A percentile compares a stretch with the other conserved stretches of the same genome.
phyloP scores from a whole-genome alignment of 2,797 vertebrate genomes.

The Dendrocincla tyrannina region DNA sequence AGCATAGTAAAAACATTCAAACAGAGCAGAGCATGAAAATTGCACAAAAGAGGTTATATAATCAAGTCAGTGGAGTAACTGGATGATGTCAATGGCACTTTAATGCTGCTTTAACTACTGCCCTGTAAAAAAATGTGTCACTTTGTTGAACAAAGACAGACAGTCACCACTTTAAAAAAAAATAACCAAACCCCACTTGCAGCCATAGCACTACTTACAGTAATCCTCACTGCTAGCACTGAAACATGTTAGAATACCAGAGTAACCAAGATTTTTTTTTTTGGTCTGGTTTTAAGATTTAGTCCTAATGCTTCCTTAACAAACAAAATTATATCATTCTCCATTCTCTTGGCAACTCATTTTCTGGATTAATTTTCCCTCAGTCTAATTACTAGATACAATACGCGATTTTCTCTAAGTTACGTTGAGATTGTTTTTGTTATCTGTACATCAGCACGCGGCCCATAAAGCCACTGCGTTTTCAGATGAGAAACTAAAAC shows the following conservation, averaged over 20 bases:
- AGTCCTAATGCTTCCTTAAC: not conserved
- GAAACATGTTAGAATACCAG: not conserved
- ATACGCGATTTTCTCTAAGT: not conserved
- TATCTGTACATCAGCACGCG: not conserved
- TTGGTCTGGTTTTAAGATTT: not conserved
- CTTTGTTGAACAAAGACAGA: slow-evolving; percentile 55
- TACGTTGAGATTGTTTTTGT: not conserved
- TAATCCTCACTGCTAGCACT: not conserved
- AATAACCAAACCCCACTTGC: not conserved
- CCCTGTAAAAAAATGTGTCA: slow-evolving; percentile 61
- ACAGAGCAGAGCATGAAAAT: slow-evolving; percentile 73
- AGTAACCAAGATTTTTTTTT: not conserved
- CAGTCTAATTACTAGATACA: not conserved
- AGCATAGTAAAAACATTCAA: slow-evolving; percentile 71
- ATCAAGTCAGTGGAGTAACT: slow-evolving; percentile 63
- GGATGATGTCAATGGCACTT: slow-evolving; percentile 65
- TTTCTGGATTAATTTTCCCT: not conserved
- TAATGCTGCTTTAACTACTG: slow-evolving; percentile 58
- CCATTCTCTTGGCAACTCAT: not conserved
- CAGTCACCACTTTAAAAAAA: slow-evolving; percentile 26
- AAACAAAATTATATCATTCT: not conserved
- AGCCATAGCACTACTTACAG: not conserved
- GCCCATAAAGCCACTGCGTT: not conserved
- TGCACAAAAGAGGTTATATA: slow-evolving; percentile 67
- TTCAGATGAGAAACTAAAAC: not conserved